Percentiles rank a stretch among this genome's conserved stretches.
These are phyloP conservation scores for Brachionus angularis DNA, from an alignment of 1,140 invertebrate species.

Conservation along the genomic window DNA sequence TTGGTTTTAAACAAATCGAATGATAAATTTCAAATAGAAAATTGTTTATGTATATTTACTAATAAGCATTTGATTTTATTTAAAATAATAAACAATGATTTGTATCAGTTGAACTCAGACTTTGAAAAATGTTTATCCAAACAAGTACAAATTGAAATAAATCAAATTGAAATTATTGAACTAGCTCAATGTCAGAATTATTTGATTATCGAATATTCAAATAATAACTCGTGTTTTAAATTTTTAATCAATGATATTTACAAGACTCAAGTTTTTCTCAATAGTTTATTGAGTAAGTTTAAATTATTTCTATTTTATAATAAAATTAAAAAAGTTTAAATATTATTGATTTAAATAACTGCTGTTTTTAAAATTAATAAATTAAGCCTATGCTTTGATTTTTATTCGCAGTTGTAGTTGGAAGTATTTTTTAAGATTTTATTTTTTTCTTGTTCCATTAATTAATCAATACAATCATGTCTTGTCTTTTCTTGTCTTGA, in stretches of 20 bases:
- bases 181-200: conserved; percentile 8
- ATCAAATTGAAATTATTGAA: conserved; percentile 34
- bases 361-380: no score
- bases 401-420: no score
- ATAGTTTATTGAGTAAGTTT: conserved; percentile 14
- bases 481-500: no score
- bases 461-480: no score
- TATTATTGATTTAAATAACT: neutral
- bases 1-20: no score
- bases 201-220: neutral
- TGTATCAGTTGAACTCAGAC: neutral
- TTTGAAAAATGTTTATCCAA: conserved; percentile 15
- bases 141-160: neutral
- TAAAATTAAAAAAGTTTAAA: neutral
- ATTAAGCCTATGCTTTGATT: no score
- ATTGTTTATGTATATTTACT: conserved; percentile 27
- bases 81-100: conserved; percentile 1
- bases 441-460: no score
- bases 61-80: conserved; percentile 21
- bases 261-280: neutral
- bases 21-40: no score
- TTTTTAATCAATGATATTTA: conserved; percentile 19
- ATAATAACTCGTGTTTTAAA: conserved; percentile 1
- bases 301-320: neutral
- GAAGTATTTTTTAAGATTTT: no score